Evolutionary conservation across 2,113 vertebrate species (phyloP).

Genomic region (Thryonomys swinderianus): DNA sequence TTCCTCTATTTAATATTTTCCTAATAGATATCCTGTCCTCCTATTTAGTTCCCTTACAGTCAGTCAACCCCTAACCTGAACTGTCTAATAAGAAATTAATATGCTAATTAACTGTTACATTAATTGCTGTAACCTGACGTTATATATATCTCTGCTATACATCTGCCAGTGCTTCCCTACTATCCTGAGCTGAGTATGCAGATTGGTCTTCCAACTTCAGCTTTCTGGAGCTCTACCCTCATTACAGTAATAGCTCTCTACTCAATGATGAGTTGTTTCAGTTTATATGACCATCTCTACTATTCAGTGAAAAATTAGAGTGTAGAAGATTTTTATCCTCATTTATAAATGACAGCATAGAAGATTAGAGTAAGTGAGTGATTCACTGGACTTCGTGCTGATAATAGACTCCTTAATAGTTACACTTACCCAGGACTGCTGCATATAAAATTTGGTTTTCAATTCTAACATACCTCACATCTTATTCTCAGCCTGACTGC

Average conservation of each 20-base stretch:
- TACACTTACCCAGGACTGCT: neutral
- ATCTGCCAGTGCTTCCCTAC: neutral
- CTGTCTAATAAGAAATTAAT: neutral
- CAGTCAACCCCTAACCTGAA: neutral
- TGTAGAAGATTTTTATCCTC: neutral
- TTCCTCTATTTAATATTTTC: neutral
- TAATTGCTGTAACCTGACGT: neutral
- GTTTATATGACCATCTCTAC: neutral
- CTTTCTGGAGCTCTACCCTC: neutral
- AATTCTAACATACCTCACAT: neutral
- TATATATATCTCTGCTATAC: neutral
- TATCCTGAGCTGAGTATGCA: neutral
- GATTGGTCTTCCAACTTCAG: neutral
- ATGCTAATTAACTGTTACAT: neutral
- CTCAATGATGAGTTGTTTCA: neutral
- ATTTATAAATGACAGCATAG: neutral
- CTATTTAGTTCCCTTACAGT: neutral
- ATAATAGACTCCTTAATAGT: neutral
- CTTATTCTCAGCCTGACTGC: neutral
- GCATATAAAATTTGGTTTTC: constrained; percentile 2
- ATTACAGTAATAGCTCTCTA: neutral
- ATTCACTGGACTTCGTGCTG: neutral
- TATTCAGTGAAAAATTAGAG: neutral
- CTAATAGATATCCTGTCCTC: neutral
- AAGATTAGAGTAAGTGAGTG: neutral